These are phyloP conservation scores for Drosophila affinis DNA, from an alignment of 2,888 invertebrate genomes.

Conservation along the genomic window DNA sequence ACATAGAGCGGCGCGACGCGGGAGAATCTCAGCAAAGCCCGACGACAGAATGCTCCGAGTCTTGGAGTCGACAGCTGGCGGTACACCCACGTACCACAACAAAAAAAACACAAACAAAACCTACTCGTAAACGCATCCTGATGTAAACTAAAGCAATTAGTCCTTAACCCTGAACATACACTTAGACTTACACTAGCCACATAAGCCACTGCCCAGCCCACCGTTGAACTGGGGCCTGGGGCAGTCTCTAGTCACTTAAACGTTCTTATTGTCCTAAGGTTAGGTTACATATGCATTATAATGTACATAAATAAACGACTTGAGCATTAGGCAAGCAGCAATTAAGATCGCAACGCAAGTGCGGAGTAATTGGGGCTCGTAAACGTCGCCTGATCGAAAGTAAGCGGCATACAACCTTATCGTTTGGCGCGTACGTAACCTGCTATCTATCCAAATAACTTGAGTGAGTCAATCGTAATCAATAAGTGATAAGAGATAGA, in stretches of 20 bases:
- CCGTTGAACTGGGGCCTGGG: neutral
- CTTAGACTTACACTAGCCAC: conserved; percentile 28
- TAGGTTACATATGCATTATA: conserved; percentile 50
- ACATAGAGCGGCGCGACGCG: conserved; percentile 1
- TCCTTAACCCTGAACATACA: conserved; percentile 25
- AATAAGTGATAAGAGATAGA: conserved; percentile 32
- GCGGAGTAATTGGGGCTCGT: conserved; percentile 52
- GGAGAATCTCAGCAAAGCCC: conserved; percentile 48
- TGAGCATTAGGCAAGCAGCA: conserved; percentile 22
- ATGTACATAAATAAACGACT: conserved; percentile 47
- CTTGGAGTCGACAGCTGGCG: conserved; percentile 17
- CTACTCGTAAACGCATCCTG: conserved; percentile 15
- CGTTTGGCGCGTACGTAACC: conserved; percentile 21
- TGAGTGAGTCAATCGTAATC: conserved; percentile 42
- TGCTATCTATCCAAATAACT: conserved; percentile 16
- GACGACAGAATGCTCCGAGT: conserved; percentile 13
- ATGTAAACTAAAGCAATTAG: conserved; percentile 24
- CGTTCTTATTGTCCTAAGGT: conserved; percentile 47
- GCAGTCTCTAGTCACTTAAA: conserved; percentile 68
- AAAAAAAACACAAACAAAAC: conserved; percentile 15
- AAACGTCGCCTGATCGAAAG: conserved; percentile 64
- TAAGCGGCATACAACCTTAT: conserved; percentile 23
- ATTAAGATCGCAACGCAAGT: conserved; percentile 47
- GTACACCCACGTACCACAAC: conserved; percentile 11
- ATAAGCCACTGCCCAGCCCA: conserved; percentile 28